phyloP scores from a whole-genome alignment of 2,113 vertebrate species.

The Marmota monax region DNA sequence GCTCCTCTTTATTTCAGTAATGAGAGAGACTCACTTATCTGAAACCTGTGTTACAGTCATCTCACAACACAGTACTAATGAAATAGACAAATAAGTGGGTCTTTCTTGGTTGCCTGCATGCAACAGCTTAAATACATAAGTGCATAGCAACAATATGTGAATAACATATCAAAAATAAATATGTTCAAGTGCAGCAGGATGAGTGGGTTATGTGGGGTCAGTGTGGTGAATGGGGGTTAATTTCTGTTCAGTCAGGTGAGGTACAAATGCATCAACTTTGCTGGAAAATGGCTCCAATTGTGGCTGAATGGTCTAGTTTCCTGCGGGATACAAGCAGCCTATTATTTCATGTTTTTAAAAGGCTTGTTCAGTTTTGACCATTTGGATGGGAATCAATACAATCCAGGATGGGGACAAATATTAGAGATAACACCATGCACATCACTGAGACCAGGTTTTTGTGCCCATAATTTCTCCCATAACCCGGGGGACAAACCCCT shows the following conservation, averaged over 20 bases:
- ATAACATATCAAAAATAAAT: conserved; percentile 58
- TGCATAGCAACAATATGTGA: conserved; percentile 54
- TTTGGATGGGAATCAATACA: conserved; percentile 71
- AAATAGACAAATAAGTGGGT: conserved; percentile 28
- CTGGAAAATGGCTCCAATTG: conserved; percentile 77
- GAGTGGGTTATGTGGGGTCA: conserved; percentile 51
- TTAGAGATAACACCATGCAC: not conserved
- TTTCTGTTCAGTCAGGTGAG: conserved; percentile 73
- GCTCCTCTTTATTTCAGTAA: conserved; percentile 36
- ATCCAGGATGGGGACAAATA: conserved; percentile 29
- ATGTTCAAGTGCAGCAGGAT: conserved; percentile 36
- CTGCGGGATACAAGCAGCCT: conserved; percentile 65
- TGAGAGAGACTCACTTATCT: not conserved
- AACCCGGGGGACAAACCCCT: not conserved
- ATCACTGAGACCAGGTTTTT: not conserved
- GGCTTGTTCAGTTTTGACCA: conserved; percentile 62
- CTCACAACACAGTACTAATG: not conserved
- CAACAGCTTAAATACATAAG: conserved; percentile 64
- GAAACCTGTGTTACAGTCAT: conserved; percentile 41
- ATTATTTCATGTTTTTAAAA: conserved; percentile 75
- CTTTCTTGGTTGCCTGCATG: conserved; percentile 20
- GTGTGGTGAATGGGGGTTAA: conserved; percentile 60
- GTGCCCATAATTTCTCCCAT: not conserved
- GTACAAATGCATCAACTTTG: conserved; percentile 69
- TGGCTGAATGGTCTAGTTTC: conserved; percentile 66